Base-by-base conservation (phyloP, 23 tunicate species). In the Phallusia fumigata region DNA sequence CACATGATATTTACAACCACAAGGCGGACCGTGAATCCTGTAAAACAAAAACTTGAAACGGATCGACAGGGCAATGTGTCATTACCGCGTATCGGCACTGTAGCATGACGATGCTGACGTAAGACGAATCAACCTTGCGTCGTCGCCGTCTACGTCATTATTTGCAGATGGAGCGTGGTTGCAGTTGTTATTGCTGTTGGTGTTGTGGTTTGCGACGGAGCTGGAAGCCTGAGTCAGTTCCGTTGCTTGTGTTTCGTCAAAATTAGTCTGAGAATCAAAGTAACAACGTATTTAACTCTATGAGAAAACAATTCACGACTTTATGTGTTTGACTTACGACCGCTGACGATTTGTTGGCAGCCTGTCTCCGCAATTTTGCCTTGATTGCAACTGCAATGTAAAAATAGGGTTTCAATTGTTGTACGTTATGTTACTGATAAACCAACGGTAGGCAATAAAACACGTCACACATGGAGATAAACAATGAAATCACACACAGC, bases 51-150 rank as follows among this genome's bases (percentile, higher is more conserved):
- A n/a, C n/a, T n/a, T n/a, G n/a, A n/a, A n/a, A n/a, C n/a, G n/a
- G n/a, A n/a, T n/a, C n/a, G n/a, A n/a, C n/a, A n/a, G n/a, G n/a
- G n/a, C n/a, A n/a, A n/a, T n/a, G n/a, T n/a, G 30, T 65, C 45
- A 34, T 36, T 47, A 78, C 53, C 58, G 47, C 22, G 33, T 13
- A 11, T 84, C 88, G 30, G 94, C 65, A 58, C 94, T 89, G 85
- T 89, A 89, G 32, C 88, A 84, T 10, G 94, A 89, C 21, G 89
- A 79, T 0, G 83, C 72, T 30, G 94, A 84, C 22, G 88, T 78
- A 12, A 80, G 31, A 44, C 94, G 81, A 30, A 84, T 76, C 65
- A 89, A 32, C 51, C 50, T 52, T 73, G 78, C 84, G 28, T 84
- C 94, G 30, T 80, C 91, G 15, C 36, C 40, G 24, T 30, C 82